phyloP scores from a whole-genome alignment of 2,888 invertebrate genomes.

The Willowsia nigromaculata region DNA sequence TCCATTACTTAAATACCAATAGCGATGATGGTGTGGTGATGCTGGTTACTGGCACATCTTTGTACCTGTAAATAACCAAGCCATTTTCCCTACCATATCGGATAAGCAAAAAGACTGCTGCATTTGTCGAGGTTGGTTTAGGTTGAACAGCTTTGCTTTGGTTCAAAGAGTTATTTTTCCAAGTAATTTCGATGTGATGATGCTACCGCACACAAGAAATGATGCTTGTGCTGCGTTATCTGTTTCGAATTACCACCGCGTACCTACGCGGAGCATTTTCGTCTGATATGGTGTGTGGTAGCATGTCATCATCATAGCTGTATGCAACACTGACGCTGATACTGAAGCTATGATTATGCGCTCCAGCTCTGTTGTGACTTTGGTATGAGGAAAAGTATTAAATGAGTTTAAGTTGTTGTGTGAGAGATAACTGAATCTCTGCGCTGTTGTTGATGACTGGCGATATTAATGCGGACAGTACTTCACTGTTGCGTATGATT shows the following conservation, averaged over 20 bases:
- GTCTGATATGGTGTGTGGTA: not conserved
- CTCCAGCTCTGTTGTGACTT: not conserved
- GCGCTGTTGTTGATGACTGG: not conserved
- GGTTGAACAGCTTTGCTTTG: not conserved
- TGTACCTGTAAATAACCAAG: not conserved
- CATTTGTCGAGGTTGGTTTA: not conserved
- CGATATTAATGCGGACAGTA: not conserved
- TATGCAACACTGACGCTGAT: not conserved
- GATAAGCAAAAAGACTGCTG: not conserved
- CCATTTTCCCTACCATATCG: conserved; percentile 21
- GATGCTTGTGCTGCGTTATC: not conserved
- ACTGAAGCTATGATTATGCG: not conserved
- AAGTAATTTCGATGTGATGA: not conserved
- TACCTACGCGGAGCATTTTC: not conserved
- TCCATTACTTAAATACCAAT: not conserved
- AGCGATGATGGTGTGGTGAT: not conserved
- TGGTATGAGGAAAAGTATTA: not conserved
- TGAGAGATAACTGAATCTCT: not conserved
- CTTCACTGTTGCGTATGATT: not conserved
- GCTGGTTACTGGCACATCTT: not conserved
- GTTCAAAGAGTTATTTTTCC: conserved; percentile 40
- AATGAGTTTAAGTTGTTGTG: not conserved
- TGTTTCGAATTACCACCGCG: not conserved
- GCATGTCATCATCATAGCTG: not conserved
- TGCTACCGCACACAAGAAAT: not conserved